These are phyloP conservation scores for Rhagonycha fulva DNA, from an alignment of 2,888 invertebrate species.

Conservation along the genomic window DNA sequence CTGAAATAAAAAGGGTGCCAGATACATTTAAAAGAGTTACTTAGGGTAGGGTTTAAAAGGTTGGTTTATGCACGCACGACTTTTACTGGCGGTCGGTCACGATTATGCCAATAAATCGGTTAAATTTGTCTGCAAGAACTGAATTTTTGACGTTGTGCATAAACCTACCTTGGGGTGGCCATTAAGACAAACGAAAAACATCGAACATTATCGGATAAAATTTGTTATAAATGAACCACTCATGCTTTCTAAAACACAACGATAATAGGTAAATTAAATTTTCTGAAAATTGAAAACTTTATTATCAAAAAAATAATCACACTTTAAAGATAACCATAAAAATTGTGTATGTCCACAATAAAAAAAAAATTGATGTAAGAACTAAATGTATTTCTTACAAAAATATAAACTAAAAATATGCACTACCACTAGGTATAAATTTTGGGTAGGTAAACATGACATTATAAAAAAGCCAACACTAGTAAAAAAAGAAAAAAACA, in stretches of 20 bases:
- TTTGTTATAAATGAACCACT: slow-evolving; percentile 4
- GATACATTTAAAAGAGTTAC: not conserved
- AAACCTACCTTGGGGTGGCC: too few relatives aligned
- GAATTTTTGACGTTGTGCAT: too few relatives aligned
- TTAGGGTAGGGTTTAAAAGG: not conserved
- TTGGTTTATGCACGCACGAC: too few relatives aligned
- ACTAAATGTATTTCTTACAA: not conserved
- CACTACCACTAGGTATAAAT: slow-evolving; percentile 11
- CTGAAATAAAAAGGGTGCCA: not conserved
- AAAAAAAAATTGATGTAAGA: not conserved
- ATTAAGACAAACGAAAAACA: not conserved
- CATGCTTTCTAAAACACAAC: slow-evolving; percentile 3
- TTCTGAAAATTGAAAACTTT: not conserved
- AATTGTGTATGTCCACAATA: not conserved
- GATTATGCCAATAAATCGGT: too few relatives aligned
- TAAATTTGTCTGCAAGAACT: too few relatives aligned
- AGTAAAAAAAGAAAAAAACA: not conserved
- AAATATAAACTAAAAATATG: slow-evolving; percentile 6
- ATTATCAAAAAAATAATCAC: not conserved
- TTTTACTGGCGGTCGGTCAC: too few relatives aligned
- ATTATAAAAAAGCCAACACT: not conserved
- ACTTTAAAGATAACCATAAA: not conserved
- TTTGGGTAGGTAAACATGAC: not conserved
- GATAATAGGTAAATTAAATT: not conserved
- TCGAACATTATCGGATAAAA: not conserved